phyloP scores from a whole-genome alignment of 1,140 invertebrate species.

The Danaus melanippus region DNA sequence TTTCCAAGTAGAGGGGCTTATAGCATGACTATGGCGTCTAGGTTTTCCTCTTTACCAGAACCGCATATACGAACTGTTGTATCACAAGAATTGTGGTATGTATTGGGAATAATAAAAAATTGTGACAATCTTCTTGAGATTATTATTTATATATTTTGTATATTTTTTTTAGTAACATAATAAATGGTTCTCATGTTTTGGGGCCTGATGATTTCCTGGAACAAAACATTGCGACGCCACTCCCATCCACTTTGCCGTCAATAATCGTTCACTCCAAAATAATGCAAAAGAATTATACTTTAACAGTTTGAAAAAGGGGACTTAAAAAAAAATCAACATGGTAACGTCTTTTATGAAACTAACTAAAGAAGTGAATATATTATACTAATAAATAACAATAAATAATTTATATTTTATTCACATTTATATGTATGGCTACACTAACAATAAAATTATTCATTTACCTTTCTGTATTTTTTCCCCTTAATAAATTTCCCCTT shows the following conservation, averaged over 20 bases:
- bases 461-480: no score
- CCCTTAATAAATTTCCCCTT: no score
- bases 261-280: background rate
- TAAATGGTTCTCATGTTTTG: slow-evolving; percentile 13
- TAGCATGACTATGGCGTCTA: slow-evolving; percentile 22
- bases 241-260: slow-evolving; percentile 12
- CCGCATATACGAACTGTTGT: slow-evolving; percentile 28
- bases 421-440: no score
- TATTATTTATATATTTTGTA: background rate
- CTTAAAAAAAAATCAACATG: no score
- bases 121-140: background rate
- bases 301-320: no score
- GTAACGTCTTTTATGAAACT: no score
- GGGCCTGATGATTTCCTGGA: slow-evolving; percentile 7
- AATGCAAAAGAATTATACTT: no score
- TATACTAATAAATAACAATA: no score
- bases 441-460: no score
- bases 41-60: slow-evolving; percentile 27
- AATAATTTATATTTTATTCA: no score
- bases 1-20: slow-evolving; percentile 26
- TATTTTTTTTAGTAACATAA: slow-evolving; percentile 11
- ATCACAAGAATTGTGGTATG: slow-evolving; percentile 37
- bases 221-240: slow-evolving; percentile 7
- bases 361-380: no score
- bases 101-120: background rate